Evolutionary conservation across 2,113 vertebrate genomes (phyloP).

Genomic region (Petroica traversi): DNA sequence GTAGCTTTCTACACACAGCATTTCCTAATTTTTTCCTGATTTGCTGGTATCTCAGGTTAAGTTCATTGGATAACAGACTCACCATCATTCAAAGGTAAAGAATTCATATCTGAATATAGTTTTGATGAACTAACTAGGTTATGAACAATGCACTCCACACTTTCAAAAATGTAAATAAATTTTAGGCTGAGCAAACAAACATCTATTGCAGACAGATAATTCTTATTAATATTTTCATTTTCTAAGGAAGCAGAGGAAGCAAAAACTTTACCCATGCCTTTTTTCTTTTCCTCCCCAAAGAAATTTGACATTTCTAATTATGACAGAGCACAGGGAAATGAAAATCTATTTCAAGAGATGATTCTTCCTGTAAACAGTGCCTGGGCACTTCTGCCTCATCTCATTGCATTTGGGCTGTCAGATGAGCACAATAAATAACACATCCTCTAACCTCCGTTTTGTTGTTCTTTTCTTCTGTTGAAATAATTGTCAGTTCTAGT

Average conservation of each 20-base stretch:
- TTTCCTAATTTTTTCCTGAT: not conserved
- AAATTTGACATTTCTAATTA: slow-evolving; percentile 11
- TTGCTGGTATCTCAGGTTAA: not conserved
- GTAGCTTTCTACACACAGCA: not conserved
- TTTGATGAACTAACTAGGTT: not conserved
- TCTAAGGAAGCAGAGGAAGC: not conserved
- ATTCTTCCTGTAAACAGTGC: not conserved
- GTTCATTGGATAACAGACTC: not conserved
- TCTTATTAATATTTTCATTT: not conserved
- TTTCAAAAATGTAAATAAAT: not conserved
- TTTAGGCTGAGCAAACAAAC: not conserved
- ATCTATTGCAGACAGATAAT: not conserved
- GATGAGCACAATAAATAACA: not conserved
- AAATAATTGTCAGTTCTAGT: not conserved
- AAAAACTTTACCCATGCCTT: not conserved
- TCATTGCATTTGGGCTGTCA: slow-evolving; percentile 1
- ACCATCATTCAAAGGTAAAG: not conserved
- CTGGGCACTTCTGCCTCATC: slow-evolving; percentile 15
- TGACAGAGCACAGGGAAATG: not conserved
- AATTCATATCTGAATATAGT: not conserved
- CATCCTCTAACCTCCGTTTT: not conserved
- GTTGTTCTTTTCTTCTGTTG: not conserved
- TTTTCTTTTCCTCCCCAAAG: fast-evolving
- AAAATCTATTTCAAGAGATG: not conserved
- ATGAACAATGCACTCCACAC: not conserved